Evolutionary conservation across 1,140 invertebrate species (phyloP), one percentile per base, ranked within the genome.

Genomic region (Sycophaga agraensis): DNA sequence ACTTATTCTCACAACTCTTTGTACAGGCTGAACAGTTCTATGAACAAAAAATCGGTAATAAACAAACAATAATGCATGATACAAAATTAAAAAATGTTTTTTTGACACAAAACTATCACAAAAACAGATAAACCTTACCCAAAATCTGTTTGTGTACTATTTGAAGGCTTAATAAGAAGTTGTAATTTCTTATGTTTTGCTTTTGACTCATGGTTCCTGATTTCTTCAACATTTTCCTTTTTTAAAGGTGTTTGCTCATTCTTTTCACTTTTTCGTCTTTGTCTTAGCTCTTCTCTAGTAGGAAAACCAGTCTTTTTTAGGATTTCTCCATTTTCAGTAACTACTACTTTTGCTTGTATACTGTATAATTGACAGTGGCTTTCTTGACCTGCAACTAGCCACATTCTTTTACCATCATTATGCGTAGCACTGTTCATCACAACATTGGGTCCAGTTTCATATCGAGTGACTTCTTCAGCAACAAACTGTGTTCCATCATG

Each of bases 381-480:
- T 82, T 97, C 93, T 80, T 95, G 91, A 2, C 94, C 94, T 37
- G 91, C 92, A 19, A 90, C 91, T n/a, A 97, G 76, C 75, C 89
- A 90, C 8, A 88, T 88, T 67, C 86, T 84, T 67, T 89, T 86
- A 0, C 83, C 85, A 79, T 88, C 83, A 69, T 84, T 88, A 21
- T 83, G 82, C 11, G 87, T 84, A 8, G 89, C 85, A 75, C 91
- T 92, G 70, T 96, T 96, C 94, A 97, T 97, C 0, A 96, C 91
- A 42, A 95, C 93, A 73, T 88, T 91, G 2, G 86, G 84, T 4
- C 92, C 93, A 12, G 94, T 96, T 76, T 94, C 91, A 77, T 94
- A 90, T 59, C 92, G 84, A 68, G 90, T 88, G 16, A 95, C 87
- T 81, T 95, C 92, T 79, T 93, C 89, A 0, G 92, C 91, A 40